Conservation (phyloP, 2,797 vertebrate species). For the Galagoides demidoff region DNA sequence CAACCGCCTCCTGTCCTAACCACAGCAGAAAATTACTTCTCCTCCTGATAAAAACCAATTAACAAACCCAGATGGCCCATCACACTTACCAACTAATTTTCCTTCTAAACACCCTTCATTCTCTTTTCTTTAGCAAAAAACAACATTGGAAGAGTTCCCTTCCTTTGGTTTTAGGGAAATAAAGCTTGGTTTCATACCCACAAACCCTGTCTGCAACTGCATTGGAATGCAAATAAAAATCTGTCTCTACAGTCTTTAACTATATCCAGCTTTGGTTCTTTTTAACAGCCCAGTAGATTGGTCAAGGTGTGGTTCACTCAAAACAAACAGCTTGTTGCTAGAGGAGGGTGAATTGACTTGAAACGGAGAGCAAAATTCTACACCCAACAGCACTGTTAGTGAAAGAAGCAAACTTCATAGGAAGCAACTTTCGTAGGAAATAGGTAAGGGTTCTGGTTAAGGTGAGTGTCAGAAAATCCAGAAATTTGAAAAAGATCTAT, state of each 20-base stretch:
- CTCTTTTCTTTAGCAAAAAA: background rate
- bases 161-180: background rate
- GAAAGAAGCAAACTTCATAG: background rate
- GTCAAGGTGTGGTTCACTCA: background rate
- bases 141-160: background rate
- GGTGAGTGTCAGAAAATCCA: background rate
- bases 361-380: background rate
- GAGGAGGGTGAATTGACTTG: background rate
- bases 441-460: background rate
- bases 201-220: background rate
- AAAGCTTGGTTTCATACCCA: background rate
- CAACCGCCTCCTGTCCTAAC: background rate
- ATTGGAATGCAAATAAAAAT: constrained; percentile 7
- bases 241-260: background rate
- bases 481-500: background rate
- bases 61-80: background rate
- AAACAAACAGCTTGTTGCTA: background rate
- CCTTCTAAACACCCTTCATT: background rate
- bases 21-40: background rate
- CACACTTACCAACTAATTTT: background rate
- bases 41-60: background rate
- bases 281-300: background rate
- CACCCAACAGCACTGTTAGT: background rate
- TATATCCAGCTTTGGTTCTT: background rate
- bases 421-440: background rate